phyloP scores from a whole-genome alignment of 2,888 invertebrate species.

The Ornithoptera priamus region DNA sequence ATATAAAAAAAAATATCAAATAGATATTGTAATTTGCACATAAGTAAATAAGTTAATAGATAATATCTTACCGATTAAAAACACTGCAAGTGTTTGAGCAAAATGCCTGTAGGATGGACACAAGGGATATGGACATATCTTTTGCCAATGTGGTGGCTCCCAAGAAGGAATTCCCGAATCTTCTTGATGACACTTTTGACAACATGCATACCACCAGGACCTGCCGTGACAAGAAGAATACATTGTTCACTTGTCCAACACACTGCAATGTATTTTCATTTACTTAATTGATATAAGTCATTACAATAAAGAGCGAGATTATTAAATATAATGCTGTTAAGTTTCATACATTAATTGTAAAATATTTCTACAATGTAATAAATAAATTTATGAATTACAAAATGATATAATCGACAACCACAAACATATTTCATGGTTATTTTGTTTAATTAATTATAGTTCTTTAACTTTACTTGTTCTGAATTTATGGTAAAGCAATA shows the following conservation, averaged over 20 bases:
- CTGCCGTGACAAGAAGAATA: constrained; percentile 54
- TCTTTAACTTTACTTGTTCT: background rate
- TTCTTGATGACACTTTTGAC: constrained; percentile 88
- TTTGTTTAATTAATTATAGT: background rate
- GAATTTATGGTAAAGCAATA: background rate
- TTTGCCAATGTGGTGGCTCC: constrained; percentile 90
- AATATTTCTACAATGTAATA: background rate
- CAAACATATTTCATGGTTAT: background rate
- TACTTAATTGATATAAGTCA: constrained; percentile 4
- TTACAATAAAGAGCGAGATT: constrained; percentile 1
- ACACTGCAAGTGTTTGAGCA: constrained; percentile 86
- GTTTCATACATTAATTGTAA: background rate
- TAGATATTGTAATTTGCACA: background rate
- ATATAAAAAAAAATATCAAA: background rate
- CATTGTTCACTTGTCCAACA: constrained; percentile 20
- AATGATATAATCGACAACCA: background rate
- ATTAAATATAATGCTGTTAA: constrained; percentile 4
- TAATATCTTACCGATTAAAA: constrained; percentile 82
- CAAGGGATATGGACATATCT: constrained; percentile 90
- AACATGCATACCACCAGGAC: constrained; percentile 92
- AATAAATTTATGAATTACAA: background rate
- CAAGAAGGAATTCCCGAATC: constrained; percentile 87
- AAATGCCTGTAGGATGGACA: constrained; percentile 92
- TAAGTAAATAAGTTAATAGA: background rate
- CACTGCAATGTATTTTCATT: constrained; percentile 7